Evolutionary conservation across 2,113 vertebrate genomes (phyloP).

Genomic region (Hyla sarda): DNA sequence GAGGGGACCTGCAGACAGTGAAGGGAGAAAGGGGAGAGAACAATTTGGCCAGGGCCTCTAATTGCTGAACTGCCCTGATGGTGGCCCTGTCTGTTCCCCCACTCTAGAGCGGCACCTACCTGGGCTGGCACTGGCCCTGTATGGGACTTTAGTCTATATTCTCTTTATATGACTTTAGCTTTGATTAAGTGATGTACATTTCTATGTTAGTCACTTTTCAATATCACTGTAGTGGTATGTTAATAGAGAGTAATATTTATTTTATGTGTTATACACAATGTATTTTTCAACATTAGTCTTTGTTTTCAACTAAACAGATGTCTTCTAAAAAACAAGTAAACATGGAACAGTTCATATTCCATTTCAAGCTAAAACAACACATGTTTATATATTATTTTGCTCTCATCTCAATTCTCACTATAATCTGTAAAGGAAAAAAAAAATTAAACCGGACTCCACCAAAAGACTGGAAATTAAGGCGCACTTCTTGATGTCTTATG

Average conservation of each 20-base stretch:
- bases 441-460: constrained; percentile 6
- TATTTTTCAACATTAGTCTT: neutral
- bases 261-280: neutral
- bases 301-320: neutral
- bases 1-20: too few species aligned
- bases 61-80: too few species aligned
- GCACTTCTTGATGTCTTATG: neutral
- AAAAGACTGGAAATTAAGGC: neutral
- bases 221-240: too few species aligned
- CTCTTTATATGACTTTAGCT: too few species aligned
- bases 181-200: too few species aligned
- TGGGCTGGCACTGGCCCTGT: too few species aligned
- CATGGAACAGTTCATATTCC: neutral
- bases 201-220: too few species aligned
- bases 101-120: too few species aligned
- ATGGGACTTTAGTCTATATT: too few species aligned
- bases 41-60: too few species aligned
- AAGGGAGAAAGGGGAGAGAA: too few species aligned
- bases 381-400: neutral
- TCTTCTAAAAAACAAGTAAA: neutral
- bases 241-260: neutral
- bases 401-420: neutral
- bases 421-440: neutral
- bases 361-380: neutral
- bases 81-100: too few species aligned